A percentile compares a stretch with the other conserved stretches of the same genome.
These are phyloP conservation scores for Rhynchotus rufescens DNA, from an alignment of 2,797 vertebrate genomes.

Conservation along the genomic window DNA sequence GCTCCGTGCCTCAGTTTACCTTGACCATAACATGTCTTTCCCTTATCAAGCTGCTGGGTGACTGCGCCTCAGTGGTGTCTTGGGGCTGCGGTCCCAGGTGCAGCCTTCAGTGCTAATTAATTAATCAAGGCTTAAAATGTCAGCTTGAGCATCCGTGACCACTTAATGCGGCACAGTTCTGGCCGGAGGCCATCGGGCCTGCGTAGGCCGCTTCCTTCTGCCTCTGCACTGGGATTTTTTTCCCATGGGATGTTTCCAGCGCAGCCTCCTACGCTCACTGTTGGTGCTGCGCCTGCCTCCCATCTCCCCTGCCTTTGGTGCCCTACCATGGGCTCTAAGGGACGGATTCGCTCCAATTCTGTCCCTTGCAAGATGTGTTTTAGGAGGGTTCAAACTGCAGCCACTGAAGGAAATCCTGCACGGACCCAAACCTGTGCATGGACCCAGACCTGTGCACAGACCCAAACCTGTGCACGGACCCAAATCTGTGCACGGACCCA, in stretches of 20 bases:
- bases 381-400: background rate
- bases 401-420: background rate
- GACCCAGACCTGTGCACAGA: too few species aligned
- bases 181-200: background rate
- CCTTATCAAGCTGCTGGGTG: background rate
- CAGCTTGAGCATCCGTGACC: background rate
- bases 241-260: background rate
- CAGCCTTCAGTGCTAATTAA: background rate
- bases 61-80: background rate
- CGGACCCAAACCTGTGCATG: fast-evolving
- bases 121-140: background rate
- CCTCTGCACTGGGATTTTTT: background rate
- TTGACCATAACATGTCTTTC: fast-evolving
- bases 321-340: background rate
- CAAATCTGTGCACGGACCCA: fast-evolving
- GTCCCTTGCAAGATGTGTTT: background rate
- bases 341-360: too few species aligned
- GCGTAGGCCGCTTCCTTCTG: background rate
- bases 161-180: too few species aligned
- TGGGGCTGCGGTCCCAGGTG: background rate
- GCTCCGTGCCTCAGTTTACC: background rate
- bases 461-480: background rate
- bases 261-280: background rate
- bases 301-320: background rate
- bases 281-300: too few species aligned